Evolutionary conservation across 2,113 vertebrate genomes (phyloP).

Genomic region (Argyrosomus japonicus): DNA sequence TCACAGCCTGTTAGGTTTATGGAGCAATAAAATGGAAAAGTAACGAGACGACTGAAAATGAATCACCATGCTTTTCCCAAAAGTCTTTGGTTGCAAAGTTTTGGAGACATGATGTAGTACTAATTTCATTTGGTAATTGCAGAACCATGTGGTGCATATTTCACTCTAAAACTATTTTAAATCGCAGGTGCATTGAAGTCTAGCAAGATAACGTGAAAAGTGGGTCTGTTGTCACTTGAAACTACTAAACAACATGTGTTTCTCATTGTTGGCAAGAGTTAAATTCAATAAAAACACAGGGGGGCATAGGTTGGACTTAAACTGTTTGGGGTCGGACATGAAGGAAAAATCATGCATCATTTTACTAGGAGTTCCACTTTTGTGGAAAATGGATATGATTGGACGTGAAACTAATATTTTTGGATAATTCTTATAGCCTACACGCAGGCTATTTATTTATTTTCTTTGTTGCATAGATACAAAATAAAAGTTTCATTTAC

Average conservation of each 20-base stretch:
- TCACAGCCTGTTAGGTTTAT: neutral
- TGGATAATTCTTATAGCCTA: neutral
- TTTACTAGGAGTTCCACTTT: neutral
- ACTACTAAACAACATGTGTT: too few relatives aligned
- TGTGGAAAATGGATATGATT: neutral
- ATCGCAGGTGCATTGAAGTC: neutral
- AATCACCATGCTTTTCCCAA: neutral
- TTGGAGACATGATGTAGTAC: neutral
- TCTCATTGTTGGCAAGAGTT: too few relatives aligned
- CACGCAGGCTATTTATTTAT: too few relatives aligned
- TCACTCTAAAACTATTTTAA: neutral
- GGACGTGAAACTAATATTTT: neutral
- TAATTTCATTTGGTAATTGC: neutral
- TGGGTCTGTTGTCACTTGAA: neutral
- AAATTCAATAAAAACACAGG: too few relatives aligned
- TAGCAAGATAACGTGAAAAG: neutral
- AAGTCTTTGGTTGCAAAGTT: neutral
- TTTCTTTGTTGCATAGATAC: neutral
- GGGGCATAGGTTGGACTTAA: neutral
- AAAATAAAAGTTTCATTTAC: neutral
- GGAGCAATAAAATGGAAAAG: conserved; percentile 13
- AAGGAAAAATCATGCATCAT: neutral
- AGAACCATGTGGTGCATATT: neutral
- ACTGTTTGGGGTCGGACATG: neutral
- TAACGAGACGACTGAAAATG: conserved; percentile 13